Conservation (phyloP, 2,888 invertebrate genomes). For the Drosophila mulleri region DNA sequence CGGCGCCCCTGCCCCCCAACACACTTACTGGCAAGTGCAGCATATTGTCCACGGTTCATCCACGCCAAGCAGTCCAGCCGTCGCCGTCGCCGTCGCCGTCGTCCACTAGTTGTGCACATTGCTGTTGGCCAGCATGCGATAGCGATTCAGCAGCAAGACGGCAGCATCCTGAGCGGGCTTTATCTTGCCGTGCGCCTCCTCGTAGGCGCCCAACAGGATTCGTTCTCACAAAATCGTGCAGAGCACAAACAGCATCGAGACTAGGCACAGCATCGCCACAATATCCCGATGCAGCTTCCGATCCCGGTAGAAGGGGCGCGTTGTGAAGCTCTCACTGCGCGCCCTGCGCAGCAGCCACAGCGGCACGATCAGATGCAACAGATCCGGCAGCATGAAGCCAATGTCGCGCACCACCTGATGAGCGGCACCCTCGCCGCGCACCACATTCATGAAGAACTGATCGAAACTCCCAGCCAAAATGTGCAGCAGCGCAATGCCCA, state of each 20-base stretch:
- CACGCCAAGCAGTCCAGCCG: conserved; percentile 4
- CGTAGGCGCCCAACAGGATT: conserved; percentile 67
- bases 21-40: conserved; percentile 60
- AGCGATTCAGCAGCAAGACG: conserved; percentile 62
- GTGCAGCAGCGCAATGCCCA: conserved; percentile 87
- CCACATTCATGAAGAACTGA: conserved; percentile 88
- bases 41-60: conserved; percentile 63
- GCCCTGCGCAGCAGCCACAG: conserved; percentile 85
- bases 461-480: conserved; percentile 88
- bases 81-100: not conserved
- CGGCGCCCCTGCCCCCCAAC: conserved; percentile 23
- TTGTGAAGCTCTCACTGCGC: conserved; percentile 82
- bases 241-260: conserved; percentile 83
- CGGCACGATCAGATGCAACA: conserved; percentile 88
- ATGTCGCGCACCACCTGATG: conserved; percentile 90
- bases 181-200: conserved; percentile 62
- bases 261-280: conserved; percentile 83
- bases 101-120: conserved; percentile 63
- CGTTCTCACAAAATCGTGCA: conserved; percentile 85
- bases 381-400: conserved; percentile 89
- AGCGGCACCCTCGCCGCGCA: conserved; percentile 88
- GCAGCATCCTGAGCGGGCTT: conserved; percentile 68
- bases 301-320: conserved; percentile 84
- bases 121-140: conserved; percentile 66
- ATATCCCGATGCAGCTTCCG: conserved; percentile 84